phyloP scores from a whole-genome alignment of 53 echinoderm and acorn worm genomes.

The Echinarachnius parma region DNA sequence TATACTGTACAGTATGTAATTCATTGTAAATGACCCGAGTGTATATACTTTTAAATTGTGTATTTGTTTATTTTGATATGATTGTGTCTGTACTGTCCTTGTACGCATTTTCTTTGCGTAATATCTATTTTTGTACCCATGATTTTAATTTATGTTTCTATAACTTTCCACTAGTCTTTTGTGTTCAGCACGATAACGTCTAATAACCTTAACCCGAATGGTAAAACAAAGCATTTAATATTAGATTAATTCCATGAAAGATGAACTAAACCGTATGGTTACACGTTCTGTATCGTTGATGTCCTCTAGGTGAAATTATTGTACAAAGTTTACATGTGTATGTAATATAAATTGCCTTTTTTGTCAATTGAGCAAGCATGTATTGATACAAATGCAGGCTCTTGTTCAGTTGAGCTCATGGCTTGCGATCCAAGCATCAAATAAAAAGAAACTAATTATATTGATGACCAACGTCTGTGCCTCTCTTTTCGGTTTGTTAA shows the following conservation, averaged over 20 bases:
- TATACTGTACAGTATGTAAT: slow-evolving; percentile 27
- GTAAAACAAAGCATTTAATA: no score
- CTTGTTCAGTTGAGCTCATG: slow-evolving; percentile 9
- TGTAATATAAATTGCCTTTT: slow-evolving; percentile 43
- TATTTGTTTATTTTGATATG: slow-evolving; percentile 33
- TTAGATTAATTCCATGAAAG: slow-evolving; percentile 14
- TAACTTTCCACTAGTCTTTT: no score
- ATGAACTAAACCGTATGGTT: background rate
- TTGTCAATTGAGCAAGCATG: slow-evolving; percentile 33
- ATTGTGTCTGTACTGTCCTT: slow-evolving; percentile 38
- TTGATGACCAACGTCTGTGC: no score
- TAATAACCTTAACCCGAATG: no score
- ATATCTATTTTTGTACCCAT: slow-evolving; percentile 40
- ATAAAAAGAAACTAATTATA: slow-evolving; percentile 40
- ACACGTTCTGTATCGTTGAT: background rate
- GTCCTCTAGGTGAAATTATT: background rate
- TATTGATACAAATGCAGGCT: slow-evolving; percentile 30
- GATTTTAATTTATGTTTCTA: background rate
- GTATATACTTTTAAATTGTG: slow-evolving; percentile 40
- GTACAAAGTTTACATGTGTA: slow-evolving; percentile 42
- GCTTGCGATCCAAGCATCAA: slow-evolving; percentile 5
- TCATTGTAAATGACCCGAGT: slow-evolving; percentile 32
- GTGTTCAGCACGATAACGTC: no score
- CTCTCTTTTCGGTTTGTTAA: no score
- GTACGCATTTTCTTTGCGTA: slow-evolving; percentile 35